These are phyloP conservation scores for Lithophane socia DNA, from an alignment of 2,888 invertebrate genomes.

Conservation along the genomic window DNA sequence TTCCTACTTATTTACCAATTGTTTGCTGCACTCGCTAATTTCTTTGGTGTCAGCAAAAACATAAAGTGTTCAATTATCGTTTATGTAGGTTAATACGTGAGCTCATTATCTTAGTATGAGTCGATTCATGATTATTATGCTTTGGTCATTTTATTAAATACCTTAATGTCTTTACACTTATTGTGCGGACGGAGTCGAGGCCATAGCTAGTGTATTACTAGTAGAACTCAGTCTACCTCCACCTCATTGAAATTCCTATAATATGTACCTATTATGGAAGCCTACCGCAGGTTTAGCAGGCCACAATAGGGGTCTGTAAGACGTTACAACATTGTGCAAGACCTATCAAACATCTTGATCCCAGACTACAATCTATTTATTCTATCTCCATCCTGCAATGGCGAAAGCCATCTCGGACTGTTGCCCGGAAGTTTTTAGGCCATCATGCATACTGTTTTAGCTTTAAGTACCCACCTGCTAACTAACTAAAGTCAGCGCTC, in stretches of 20 bases:
- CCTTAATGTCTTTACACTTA: neutral
- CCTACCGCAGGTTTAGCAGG: neutral
- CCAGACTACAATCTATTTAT: neutral
- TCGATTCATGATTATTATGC: neutral
- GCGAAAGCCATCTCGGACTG: neutral
- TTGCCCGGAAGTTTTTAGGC: neutral
- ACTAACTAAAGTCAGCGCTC: neutral
- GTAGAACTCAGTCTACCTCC: neutral
- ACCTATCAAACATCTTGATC: neutral
- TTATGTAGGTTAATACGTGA: neutral
- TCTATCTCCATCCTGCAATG: neutral
- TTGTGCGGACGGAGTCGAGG: neutral
- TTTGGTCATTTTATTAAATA: neutral
- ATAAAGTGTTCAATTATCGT: neutral
- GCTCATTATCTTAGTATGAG: neutral
- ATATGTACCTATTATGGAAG: neutral
- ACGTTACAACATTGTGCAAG: neutral
- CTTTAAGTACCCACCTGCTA: neutral
- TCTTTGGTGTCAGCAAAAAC: constrained; percentile 18
- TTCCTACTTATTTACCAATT: constrained; percentile 10
- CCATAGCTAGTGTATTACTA: neutral
- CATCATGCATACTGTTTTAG: neutral
- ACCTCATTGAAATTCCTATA: neutral
- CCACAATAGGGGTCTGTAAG: neutral
- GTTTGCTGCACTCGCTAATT: neutral